Conservation (phyloP, 2,797 vertebrate species). For the Amazonetta brasiliensis region DNA sequence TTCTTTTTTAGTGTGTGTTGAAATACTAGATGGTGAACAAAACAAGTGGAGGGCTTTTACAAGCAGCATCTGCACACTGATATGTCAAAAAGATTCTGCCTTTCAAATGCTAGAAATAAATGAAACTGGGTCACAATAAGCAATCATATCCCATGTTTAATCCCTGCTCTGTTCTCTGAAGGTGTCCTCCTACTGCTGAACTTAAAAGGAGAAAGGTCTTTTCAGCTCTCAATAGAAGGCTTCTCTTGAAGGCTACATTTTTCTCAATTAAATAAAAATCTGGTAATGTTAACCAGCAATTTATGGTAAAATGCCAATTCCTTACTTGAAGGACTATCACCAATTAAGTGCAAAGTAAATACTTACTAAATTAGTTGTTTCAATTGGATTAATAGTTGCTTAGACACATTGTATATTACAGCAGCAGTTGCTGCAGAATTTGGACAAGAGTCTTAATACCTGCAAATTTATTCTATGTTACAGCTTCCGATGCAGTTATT, state of each 20-base stretch:
- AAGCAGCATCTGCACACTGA: background rate
- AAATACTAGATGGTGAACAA: background rate
- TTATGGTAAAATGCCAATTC: background rate
- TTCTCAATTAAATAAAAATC: background rate
- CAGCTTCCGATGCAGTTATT: background rate
- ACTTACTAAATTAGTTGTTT: background rate
- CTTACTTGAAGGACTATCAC: background rate
- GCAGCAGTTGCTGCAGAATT: background rate
- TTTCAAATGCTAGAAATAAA: background rate
- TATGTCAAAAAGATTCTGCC: background rate
- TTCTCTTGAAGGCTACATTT: background rate
- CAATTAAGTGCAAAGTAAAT: constrained; percentile 6
- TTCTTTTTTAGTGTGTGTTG: background rate
- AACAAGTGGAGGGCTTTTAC: background rate
- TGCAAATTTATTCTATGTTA: background rate
- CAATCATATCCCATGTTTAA: background rate
- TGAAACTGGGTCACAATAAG: background rate
- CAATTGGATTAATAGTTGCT: background rate
- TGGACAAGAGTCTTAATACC: background rate
- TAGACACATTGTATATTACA: background rate
- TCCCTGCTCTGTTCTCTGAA: background rate
- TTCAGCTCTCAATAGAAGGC: background rate
- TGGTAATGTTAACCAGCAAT: background rate
- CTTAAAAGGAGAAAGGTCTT: background rate
- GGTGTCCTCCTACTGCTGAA: background rate